Evolutionary conservation across 2,797 vertebrate genomes (phyloP), one percentile per base, ranked within the genome.

Genomic region (Aphelocoma californica): DNA sequence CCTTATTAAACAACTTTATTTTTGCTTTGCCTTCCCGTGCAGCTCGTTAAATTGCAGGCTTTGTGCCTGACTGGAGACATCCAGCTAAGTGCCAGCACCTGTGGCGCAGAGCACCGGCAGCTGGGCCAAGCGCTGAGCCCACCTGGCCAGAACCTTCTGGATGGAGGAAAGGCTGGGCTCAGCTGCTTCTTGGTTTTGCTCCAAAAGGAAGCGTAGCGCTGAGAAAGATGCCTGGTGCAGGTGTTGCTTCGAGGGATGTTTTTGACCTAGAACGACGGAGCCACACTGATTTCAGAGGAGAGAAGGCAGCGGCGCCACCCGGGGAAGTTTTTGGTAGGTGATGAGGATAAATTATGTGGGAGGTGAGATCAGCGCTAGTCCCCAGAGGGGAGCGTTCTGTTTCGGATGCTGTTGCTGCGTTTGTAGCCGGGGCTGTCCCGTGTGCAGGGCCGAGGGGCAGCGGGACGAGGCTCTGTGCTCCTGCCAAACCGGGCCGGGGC

Each of bases 281-380:
- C 12, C 4, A 2, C 3, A 0, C 2, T 3, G 51, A 4, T 61
- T 28, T 64, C 24, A 6, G 32, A n/a, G 44, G 44, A 56, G 32
- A 25, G 6, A 18, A 2, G 4, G 40, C 11, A 16, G n/a, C 26
- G 28, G 32, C 0, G 0, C 4, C 3, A 2, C 5, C 2, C 0
- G 0, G 10, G 18, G 25, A 31, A 26, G 18, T 0, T 40, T 25
- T 20, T 5, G 71, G 74, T 51, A 60, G 26, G 70, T 18, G 65
- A 31, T 23, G 57, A 42, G 24, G 40, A 4, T 9, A 4, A 26
- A 8, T 14, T 5, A 2, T 0, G 9, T 1, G 15, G 18, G 23
- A 0, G 6, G 32, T 2, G 29, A 15, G 19, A 9, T 61, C 31
- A 23, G 15, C 2, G 2, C 2, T 44, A 31, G 40, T 26, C 17